Conservation (phyloP, 2,797 vertebrate species). For the Halcyon smyrnensis region DNA sequence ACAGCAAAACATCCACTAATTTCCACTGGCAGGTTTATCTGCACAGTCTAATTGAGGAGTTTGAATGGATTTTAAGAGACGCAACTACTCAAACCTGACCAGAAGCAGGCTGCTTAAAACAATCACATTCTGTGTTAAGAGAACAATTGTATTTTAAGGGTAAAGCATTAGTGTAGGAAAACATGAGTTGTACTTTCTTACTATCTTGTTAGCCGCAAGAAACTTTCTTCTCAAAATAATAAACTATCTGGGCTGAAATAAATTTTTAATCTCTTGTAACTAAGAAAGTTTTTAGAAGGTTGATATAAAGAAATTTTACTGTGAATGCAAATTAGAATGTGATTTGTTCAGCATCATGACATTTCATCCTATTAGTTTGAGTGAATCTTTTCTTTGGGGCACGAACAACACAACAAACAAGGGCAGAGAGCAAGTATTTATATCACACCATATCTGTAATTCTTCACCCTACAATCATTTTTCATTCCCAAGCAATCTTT, state of each 20-base stretch:
- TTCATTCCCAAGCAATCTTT: neutral
- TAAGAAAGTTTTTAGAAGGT: neutral
- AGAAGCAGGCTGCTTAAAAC: neutral
- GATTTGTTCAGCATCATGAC: neutral
- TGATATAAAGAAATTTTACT: neutral
- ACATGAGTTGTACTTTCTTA: neutral
- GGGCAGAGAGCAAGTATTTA: neutral
- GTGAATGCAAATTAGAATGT: neutral
- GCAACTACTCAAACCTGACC: neutral
- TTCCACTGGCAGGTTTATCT: neutral
- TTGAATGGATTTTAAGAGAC: neutral
- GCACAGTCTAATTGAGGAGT: neutral
- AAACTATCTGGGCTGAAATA: neutral
- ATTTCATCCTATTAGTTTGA: neutral
- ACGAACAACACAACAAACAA: rapidly evolving
- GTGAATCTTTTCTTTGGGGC: neutral
- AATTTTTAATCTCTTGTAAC: neutral
- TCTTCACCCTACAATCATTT: neutral
- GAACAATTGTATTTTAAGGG: neutral
- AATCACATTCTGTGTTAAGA: neutral
- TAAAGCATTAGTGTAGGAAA: neutral
- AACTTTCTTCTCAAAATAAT: neutral
- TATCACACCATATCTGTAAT: neutral
- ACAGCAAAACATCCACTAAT: neutral
- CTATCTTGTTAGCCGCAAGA: neutral